These are phyloP conservation scores for Drosophila fuyamai DNA, from an alignment of 1,140 invertebrate species.

Conservation along the genomic window DNA sequence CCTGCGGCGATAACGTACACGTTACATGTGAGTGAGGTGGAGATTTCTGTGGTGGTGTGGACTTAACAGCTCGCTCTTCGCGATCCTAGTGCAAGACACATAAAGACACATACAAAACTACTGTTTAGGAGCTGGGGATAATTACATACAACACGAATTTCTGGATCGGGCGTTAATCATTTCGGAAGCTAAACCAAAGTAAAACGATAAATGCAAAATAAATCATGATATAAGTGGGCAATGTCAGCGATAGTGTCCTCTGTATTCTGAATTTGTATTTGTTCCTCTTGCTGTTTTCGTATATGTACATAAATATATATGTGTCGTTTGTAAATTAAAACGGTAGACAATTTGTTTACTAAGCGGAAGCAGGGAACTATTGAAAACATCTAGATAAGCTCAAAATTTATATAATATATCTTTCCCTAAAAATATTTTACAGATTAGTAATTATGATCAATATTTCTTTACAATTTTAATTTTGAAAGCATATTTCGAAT, in stretches of 20 bases:
- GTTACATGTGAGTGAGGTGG: conserved; percentile 85
- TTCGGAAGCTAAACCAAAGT: conserved; percentile 48
- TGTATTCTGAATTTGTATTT: neutral
- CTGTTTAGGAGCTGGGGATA: conserved; percentile 82
- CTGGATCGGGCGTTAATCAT: conserved; percentile 19
- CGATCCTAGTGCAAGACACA: conserved; percentile 86
- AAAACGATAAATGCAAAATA: conserved; percentile 26
- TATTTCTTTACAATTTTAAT: no score
- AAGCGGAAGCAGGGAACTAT: conserved; percentile 34
- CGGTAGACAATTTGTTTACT: conserved; percentile 9
- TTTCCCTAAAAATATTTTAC: conserved; percentile 1
- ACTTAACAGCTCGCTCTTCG: conserved; percentile 87
- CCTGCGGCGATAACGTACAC: conserved; percentile 81
- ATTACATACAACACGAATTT: conserved; percentile 77
- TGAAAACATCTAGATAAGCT: conserved; percentile 25
- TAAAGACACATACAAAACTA: conserved; percentile 84
- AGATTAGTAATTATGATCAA: neutral
- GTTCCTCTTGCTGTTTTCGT: neutral
- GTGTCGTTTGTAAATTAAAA: conserved; percentile 16
- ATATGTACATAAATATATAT: neutral
- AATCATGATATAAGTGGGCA: conserved; percentile 17
- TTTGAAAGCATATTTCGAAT: no score
- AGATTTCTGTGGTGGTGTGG: conserved; percentile 85
- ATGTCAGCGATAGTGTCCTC: conserved; percentile 12
- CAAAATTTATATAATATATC: neutral